Base-by-base conservation (phyloP, 2,888 invertebrate species). In the Incurvaria masculella region DNA sequence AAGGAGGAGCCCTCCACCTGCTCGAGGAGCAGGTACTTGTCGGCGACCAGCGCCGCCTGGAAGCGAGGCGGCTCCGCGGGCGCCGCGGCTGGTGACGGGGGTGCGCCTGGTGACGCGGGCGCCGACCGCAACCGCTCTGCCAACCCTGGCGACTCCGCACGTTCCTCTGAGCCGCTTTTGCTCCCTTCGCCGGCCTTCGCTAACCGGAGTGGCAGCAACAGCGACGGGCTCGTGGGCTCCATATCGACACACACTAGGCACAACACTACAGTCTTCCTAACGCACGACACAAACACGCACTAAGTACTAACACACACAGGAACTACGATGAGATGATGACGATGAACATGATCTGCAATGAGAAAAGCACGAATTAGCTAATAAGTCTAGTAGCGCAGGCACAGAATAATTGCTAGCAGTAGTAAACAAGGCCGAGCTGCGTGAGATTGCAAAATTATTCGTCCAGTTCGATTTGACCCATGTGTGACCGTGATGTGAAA, bases 1-100 rank as follows among this genome's bases (percentile, higher is more conserved):
- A 91, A 82, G 44, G 90, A 84, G 64, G 88, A 88, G 60, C 91
- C 89, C 53, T 89, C 84, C 56, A 88, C 87, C 63, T 90, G 89
- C 62, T 89, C 81, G 45, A 93, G 72, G 42, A 92, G 73, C 54
- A 94, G 80, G 71, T 93, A 95, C 65, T 92, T 89, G 62, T 92
- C 90, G 53, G 89, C 91, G 49, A 92, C 83, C 45, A 91, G 79
- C 45, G 84, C 80, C 39, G 83, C 81, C 58, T 81, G 82, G 64
- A 82, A 79, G 56, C 75, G 74, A 56, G 72, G 73, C 33, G 67
- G 70, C 14, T 74, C 73, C 54, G 69, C 69, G 44, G 65, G 55
- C 16, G 45, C 20, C 16, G 40, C 16, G 38, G 51, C 18, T 14
- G 75, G 73, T 47, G 73, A 66, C 44, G 66, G 64, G 23, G 66